Conservation (phyloP, 2,797 vertebrate species). For the Myripristis murdjan region DNA sequence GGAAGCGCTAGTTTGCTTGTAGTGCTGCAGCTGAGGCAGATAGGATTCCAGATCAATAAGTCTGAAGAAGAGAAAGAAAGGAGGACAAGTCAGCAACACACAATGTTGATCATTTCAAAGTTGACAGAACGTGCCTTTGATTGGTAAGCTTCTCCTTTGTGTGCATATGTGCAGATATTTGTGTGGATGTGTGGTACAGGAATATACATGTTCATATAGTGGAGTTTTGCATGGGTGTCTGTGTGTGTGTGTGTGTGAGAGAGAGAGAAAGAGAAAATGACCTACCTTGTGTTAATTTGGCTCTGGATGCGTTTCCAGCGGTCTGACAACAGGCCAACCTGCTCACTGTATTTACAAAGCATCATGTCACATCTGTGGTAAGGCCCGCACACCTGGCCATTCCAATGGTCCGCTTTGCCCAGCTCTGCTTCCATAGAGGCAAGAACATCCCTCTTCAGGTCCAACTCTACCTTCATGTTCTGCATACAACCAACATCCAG, state of each 20-base stretch:
- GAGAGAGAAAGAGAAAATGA: neutral
- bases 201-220: no score
- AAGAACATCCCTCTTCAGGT: constrained; percentile 88
- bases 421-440: constrained; percentile 89
- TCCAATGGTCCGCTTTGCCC: constrained; percentile 87
- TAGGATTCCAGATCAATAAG: constrained; percentile 91
- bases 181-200: neutral
- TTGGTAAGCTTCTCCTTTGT: no score
- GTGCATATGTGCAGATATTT: neutral
- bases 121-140: neutral
- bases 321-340: constrained; percentile 89
- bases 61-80: constrained; percentile 72
- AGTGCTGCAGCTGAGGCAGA: constrained; percentile 90
- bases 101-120: neutral
- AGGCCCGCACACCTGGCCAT: constrained; percentile 86
- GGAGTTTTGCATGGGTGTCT: neutral
- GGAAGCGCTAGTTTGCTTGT: constrained; percentile 86
- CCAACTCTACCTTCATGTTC: constrained; percentile 91
- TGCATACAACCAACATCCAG: constrained; percentile 60
- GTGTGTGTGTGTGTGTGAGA: no score
- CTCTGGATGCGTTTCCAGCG: constrained; percentile 93
- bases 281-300: constrained; percentile 93
- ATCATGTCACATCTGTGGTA: constrained; percentile 91
- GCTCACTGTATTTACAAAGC: constrained; percentile 90
- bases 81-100: neutral